phyloP scores from a whole-genome alignment of 2,888 invertebrate genomes.

The Allacma fusca region DNA sequence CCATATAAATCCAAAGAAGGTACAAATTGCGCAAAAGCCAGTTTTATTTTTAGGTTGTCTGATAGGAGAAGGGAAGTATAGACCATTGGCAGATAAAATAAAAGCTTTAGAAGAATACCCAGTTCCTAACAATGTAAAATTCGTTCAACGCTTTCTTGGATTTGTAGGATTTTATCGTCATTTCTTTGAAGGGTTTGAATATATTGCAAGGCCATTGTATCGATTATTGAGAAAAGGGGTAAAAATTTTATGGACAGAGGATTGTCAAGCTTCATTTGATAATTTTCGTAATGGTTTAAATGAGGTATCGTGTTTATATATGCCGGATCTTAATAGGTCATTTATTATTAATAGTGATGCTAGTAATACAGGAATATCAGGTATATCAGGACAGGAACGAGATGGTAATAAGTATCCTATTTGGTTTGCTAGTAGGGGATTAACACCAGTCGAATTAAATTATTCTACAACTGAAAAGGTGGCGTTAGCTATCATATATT shows the following conservation, averaged over 20 bases:
- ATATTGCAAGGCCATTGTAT: not conserved
- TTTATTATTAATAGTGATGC: conserved; percentile 3
- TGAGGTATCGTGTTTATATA: too few relatives aligned
- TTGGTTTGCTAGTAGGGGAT: too few relatives aligned
- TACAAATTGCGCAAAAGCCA: too few relatives aligned
- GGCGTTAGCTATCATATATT: too few relatives aligned
- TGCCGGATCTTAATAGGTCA: not conserved
- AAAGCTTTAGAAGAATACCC: not conserved
- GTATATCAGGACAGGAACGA: not conserved
- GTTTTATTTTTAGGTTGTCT: not conserved
- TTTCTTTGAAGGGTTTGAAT: too few relatives aligned
- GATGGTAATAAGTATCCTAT: too few relatives aligned
- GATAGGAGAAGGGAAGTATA: not conserved
- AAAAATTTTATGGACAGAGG: not conserved
- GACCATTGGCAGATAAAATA: not conserved
- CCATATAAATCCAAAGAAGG: too few relatives aligned
- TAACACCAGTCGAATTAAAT: too few relatives aligned
- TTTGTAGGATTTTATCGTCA: not conserved
- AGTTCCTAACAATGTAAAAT: not conserved
- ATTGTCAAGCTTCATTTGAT: too few relatives aligned
- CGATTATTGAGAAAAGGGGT: not conserved
- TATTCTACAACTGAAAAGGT: too few relatives aligned
- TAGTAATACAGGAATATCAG: not conserved
- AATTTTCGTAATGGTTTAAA: too few relatives aligned
- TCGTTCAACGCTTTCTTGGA: not conserved